phyloP scores from a whole-genome alignment of 2,888 invertebrate genomes.

The Periphyllus acericola region DNA sequence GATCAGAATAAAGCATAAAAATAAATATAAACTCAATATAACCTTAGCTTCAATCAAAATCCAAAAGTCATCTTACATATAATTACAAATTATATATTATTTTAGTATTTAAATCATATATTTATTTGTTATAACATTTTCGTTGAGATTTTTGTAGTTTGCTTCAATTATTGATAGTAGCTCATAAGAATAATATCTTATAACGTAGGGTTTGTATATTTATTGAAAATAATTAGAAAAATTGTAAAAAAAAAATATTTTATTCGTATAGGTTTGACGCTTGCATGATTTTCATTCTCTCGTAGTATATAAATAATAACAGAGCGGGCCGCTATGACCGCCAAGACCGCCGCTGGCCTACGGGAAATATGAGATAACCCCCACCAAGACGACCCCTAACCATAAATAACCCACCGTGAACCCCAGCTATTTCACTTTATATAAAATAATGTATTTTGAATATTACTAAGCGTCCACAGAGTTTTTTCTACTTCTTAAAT shows the following conservation, averaged over 20 bases:
- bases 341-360: conserved; percentile 1
- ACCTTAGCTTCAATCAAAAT: too few species aligned
- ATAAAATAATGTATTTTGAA: conserved; percentile 54
- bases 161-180: too few species aligned
- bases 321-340: background rate
- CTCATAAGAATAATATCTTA: too few species aligned
- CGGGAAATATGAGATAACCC: conserved; percentile 53
- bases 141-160: too few species aligned
- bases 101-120: too few species aligned
- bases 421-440: conserved; percentile 32
- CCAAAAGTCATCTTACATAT: too few species aligned
- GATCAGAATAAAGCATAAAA: too few species aligned
- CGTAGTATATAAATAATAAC: conserved; percentile 39
- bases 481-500: background rate
- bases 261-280: background rate
- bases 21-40: too few species aligned
- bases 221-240: background rate
- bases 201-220: too few species aligned
- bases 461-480: conserved; percentile 16
- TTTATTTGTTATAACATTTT: too few species aligned
- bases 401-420: conserved; percentile 33
- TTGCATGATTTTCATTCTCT: conserved; percentile 6
- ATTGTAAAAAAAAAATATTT: background rate
- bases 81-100: too few species aligned
- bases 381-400: conserved; percentile 15